Base-by-base conservation (phyloP, 1,140 invertebrate species). In the Vollenhovia emeryi region DNA sequence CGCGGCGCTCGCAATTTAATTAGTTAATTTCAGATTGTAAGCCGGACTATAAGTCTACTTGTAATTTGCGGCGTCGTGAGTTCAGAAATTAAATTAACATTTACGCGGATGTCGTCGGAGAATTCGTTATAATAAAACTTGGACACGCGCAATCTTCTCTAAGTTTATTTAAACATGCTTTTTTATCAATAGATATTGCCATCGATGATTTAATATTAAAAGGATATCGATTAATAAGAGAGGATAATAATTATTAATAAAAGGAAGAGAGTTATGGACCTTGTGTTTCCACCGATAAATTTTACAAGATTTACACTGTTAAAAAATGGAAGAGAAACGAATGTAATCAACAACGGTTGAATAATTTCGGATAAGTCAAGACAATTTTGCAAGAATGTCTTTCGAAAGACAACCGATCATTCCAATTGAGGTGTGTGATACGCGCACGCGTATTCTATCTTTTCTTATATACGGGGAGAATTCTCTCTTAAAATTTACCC, bases 1-100 rank as follows among this genome's bases (percentile, higher is more conserved):
- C 52, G 83, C 74, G 52, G 43, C 57, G 48, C 36, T 78, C 48
- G 55, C 74, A 80, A 85, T 80, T 85, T 85, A 85, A 85, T 85
- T 85, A 85, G 52, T 48, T 85, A 80, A 85, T 85, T 80, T 78
- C 60, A 80, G 43, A 80, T 64, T 57, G 48, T 59, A 68, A 80
- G 60, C n/a, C 60, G 11, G 36, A 73, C 64, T 82, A 57, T 57
- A 73, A 71, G 50, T 71, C 73, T 64, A 24, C 48, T 78, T 85
- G 78, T 85, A 80, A 85, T 80, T 68, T 80, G 27, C 60, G 71
- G n/a, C 21, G 13, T 55, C 45, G 36, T 68, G 57, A 73, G 50
- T 82, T 82, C 5, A 18, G n/a, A 82, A 71, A 82, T 82, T 73
- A 71, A 79, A 68, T 79, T 55, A 52, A 79, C 21, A 45, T 68